phyloP scores from a whole-genome alignment of 2,113 vertebrate genomes.

The Megalops atlanticus region DNA sequence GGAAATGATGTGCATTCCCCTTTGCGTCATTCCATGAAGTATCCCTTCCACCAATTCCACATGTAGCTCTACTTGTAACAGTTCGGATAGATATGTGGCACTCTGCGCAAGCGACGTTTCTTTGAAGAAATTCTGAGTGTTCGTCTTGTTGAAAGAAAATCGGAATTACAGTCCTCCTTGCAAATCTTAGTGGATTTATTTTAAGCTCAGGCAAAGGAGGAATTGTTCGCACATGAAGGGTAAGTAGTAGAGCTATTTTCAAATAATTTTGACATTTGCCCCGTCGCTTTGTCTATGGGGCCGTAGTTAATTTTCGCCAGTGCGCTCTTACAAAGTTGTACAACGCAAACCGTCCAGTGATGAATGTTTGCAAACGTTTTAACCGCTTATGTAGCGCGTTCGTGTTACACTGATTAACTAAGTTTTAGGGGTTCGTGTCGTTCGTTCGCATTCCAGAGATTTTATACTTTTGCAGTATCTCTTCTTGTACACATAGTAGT shows the following conservation, averaged over 20 bases:
- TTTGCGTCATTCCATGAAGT: slow-evolving; percentile 2
- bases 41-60: slow-evolving; percentile 51
- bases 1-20: background rate
- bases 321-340: background rate
- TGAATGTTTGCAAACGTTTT: background rate
- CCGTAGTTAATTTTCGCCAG: background rate
- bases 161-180: background rate
- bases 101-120: slow-evolving; percentile 19
- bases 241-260: slow-evolving; percentile 41
- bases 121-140: background rate
- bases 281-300: background rate
- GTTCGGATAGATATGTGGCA: slow-evolving; percentile 51
- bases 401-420: background rate
- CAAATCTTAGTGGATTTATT: slow-evolving; percentile 11
- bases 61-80: slow-evolving; percentile 56
- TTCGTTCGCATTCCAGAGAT: background rate
- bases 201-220: slow-evolving; percentile 25
- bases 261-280: background rate
- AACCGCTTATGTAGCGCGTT: background rate
- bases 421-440: background rate
- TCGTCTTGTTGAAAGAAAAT: background rate
- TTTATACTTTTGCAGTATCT: background rate
- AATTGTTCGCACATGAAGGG: slow-evolving; percentile 43
- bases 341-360: background rate
- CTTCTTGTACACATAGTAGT: background rate